Evolutionary conservation across 2,888 invertebrate species (phyloP).

Genomic region (Furcula furcula): DNA sequence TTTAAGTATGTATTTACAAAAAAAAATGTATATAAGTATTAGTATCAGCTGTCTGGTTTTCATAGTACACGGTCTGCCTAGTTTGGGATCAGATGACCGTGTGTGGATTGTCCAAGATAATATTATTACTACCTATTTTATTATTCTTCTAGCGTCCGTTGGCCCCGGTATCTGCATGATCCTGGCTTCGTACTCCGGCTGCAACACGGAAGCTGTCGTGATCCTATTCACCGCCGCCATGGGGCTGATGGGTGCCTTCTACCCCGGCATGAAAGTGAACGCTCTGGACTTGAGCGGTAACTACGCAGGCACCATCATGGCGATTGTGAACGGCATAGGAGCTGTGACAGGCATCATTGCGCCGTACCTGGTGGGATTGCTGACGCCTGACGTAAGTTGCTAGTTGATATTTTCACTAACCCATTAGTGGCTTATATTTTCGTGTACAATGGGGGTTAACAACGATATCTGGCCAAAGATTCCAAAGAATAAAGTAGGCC

Average conservation of each 20-base stretch:
- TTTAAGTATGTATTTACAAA: too few species aligned
- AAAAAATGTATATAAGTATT: too few species aligned
- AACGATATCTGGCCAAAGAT: too few species aligned
- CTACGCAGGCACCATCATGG: constrained; percentile 86
- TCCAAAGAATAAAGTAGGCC: too few species aligned
- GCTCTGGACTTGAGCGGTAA: constrained; percentile 85
- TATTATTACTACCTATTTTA: too few species aligned
- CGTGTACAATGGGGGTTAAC: too few species aligned
- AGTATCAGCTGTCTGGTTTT: too few species aligned
- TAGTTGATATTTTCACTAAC: too few species aligned
- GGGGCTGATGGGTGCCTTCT: constrained; percentile 87
- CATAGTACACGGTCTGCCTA: too few species aligned
- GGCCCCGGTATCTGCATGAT: constrained; percentile 86
- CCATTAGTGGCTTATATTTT: too few species aligned
- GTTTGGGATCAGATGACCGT: too few species aligned
- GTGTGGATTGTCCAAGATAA: too few species aligned
- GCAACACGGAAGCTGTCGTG: constrained; percentile 82
- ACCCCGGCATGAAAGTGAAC: constrained; percentile 87
- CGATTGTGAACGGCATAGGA: constrained; percentile 86
- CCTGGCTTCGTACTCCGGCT: constrained; percentile 86
- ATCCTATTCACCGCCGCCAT: constrained; percentile 84
- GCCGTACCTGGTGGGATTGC: constrained; percentile 84
- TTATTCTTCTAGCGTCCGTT: constrained; percentile 77
- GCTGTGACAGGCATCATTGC: constrained; percentile 87
- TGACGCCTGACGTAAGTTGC: constrained; percentile 85